phyloP scores from a whole-genome alignment of 2,113 vertebrate species.

The Phylloscopus trochilus region DNA sequence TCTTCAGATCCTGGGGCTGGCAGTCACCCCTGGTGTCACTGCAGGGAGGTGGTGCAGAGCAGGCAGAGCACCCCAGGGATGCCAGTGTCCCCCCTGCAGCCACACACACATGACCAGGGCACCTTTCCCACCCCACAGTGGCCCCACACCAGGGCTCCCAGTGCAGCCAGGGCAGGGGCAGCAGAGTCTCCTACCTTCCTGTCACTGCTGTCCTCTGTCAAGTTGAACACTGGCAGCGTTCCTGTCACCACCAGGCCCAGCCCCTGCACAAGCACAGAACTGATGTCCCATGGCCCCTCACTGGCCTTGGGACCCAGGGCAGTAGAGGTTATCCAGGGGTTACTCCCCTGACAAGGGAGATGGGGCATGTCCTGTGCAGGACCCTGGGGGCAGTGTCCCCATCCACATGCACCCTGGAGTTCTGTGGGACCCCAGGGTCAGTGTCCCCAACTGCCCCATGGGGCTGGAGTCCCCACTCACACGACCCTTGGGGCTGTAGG shows the following conservation, averaged over 20 bases:
- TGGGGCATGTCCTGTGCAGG: not conserved
- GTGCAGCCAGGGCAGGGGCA: not conserved
- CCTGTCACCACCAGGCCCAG: slow-evolving; percentile 95
- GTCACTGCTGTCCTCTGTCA: slow-evolving; percentile 84
- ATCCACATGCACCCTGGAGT: not conserved
- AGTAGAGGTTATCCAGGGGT: not conserved
- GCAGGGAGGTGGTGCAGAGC: not conserved
- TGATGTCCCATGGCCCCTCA: not conserved
- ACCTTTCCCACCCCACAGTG: not conserved
- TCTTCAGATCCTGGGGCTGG: fast-evolving
- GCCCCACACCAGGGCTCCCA: not conserved
- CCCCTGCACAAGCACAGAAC: slow-evolving; percentile 74
- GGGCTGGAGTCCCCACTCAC: not conserved
- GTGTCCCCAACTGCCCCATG: not conserved
- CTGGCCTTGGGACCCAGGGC: not conserved
- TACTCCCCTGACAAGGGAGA: not conserved
- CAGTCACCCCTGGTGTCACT: not conserved
- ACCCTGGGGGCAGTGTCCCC: not conserved
- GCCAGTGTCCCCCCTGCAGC: not conserved
- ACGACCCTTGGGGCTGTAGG: too few relatives aligned
- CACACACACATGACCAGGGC: not conserved
- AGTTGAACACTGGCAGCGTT: slow-evolving; percentile 96
- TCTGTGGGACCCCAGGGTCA: not conserved
- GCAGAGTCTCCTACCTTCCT: slow-evolving; percentile 76
- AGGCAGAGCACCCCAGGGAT: not conserved